Evolutionary conservation across 2,113 vertebrate genomes (phyloP).

Genomic region (Gymnobelideus leadbeateri): DNA sequence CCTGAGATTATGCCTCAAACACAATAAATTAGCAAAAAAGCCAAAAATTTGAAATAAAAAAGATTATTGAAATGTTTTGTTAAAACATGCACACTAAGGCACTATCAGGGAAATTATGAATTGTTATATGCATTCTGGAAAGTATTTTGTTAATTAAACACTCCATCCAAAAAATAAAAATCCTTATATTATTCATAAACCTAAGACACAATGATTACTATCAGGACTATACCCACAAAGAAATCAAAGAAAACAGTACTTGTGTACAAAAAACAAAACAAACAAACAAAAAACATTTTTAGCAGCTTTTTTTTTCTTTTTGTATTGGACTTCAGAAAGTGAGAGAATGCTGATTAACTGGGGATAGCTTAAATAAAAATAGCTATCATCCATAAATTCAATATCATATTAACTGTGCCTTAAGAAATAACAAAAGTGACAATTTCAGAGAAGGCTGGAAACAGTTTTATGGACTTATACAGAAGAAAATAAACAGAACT

Average conservation of each 20-base stretch:
- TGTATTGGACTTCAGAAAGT: not conserved
- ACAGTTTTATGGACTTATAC: too few species aligned
- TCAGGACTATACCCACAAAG: not conserved
- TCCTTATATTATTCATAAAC: not conserved
- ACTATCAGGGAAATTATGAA: not conserved
- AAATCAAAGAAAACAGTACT: not conserved
- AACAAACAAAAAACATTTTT: not conserved
- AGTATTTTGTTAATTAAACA: not conserved
- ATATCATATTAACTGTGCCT: not conserved
- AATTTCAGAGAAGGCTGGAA: too few species aligned
- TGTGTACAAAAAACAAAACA: too few species aligned
- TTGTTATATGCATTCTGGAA: not conserved
- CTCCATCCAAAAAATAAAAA: not conserved
- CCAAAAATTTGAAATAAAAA: not conserved
- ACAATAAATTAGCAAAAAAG: not conserved
- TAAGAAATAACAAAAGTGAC: not conserved
- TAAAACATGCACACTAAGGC: not conserved
- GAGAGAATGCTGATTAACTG: not conserved
- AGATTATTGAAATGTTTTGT: not conserved
- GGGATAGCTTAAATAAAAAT: not conserved
- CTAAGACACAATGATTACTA: not conserved
- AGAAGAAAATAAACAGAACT: not conserved
- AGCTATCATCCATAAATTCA: not conserved
- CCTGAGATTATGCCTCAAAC: not conserved
- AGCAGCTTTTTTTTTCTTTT: not conserved